Evolutionary conservation across 2,888 invertebrate species (phyloP).

Genomic region (Caenorhabditis sulstoni): DNA sequence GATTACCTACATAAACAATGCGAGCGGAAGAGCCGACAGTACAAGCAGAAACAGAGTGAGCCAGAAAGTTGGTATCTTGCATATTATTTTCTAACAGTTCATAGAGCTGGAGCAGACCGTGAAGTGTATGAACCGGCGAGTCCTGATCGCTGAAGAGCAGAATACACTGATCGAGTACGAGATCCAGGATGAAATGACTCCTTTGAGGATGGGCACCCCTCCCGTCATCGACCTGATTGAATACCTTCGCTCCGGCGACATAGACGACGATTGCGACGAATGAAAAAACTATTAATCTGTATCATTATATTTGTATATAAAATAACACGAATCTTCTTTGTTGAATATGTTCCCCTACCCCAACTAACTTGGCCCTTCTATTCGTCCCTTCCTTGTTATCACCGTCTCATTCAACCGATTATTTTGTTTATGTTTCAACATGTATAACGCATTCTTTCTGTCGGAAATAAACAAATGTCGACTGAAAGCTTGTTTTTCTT

Average conservation of each 20-base stretch:
- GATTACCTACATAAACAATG: slow-evolving; percentile 44
- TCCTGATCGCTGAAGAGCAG: slow-evolving; percentile 40
- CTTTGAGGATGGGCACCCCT: slow-evolving; percentile 25
- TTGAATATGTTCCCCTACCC: slow-evolving; percentile 21
- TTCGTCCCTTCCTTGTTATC: slow-evolving; percentile 6
- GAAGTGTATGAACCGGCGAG: slow-evolving; percentile 51
- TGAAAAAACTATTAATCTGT: slow-evolving; percentile 37
- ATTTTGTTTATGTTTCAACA: slow-evolving; percentile 55
- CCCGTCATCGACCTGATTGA: slow-evolving; percentile 43
- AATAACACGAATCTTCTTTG: slow-evolving; percentile 28
- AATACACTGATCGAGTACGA: slow-evolving; percentile 37
- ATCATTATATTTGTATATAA: slow-evolving; percentile 37
- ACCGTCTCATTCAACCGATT: slow-evolving; percentile 10
- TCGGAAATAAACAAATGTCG: slow-evolving; percentile 24
- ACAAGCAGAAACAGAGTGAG: slow-evolving; percentile 21
- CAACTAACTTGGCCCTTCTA: slow-evolving; percentile 23
- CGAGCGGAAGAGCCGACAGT: neutral
- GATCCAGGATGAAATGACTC: slow-evolving; percentile 43
- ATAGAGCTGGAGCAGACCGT: slow-evolving; percentile 56
- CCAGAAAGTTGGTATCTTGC: no score
- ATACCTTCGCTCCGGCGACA: slow-evolving; percentile 4
- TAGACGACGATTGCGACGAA: slow-evolving; percentile 24
- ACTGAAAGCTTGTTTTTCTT: neutral
- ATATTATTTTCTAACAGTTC: slow-evolving; percentile 20
- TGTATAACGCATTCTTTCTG: slow-evolving; percentile 48